Evolutionary conservation across 1,140 invertebrate species (phyloP), one percentile per base, ranked within the genome.

Genomic region (Colletes latitarsis): DNA sequence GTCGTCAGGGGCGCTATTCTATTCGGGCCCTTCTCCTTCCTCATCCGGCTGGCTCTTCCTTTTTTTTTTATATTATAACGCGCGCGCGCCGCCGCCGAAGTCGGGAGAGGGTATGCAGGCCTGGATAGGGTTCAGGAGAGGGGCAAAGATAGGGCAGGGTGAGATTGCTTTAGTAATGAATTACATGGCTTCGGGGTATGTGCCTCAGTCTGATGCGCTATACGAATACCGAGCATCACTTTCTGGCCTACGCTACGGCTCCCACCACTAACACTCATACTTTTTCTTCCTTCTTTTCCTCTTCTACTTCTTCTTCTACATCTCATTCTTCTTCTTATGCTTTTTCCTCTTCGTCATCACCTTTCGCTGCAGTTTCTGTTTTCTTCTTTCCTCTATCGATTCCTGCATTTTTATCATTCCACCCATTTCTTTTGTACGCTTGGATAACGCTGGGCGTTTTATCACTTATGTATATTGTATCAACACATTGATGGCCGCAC

Each of bases 111-210:
- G 83, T 75, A 76, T 73, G 80, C 75, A 81, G 64, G 82, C 77
- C 83, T 79, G 79, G 83, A 81, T 69, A 75, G 86, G 81, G 83
- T 81, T 69, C 53, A 69, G 70, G 58, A 73, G 70, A 55, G 77
- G 77, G 70, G 77, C 70, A 79, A 70, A 79, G 77, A 79, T 79
- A 73, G 77, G 83, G 82, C 91, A 92, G 91, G 92, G 91, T 92
- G 92, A 93, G 92, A 93, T 93, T 93, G 92, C 93, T 93, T 93
- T 93, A 93, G 92, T 93, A 93, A 93, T 93, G 93, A 93, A 93
- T 93, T 93, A 93, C 93, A 93, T 93, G 90, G 93, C 93, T 92
- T 90, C 90, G 89, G 92, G 93, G 92, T 93, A 90, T 91, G 92
- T 93, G 92, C 90, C 91, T 93, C 91, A 91, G 92, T 93, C 93